Conservation (phyloP, 2,888 invertebrate genomes). For the Chrysotoxum bicinctum region DNA sequence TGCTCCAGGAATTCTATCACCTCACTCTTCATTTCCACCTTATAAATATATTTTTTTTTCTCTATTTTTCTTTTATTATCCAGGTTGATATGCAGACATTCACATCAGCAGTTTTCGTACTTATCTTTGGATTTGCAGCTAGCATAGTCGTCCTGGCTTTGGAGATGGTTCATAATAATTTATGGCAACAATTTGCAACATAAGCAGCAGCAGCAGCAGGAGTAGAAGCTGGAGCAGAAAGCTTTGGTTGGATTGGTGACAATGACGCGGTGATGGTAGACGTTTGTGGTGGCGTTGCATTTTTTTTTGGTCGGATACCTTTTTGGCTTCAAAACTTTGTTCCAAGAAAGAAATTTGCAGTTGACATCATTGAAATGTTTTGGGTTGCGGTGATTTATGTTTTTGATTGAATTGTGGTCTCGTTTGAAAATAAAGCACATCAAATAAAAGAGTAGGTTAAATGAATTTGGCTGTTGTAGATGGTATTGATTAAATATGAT, state of each 20-base stretch:
- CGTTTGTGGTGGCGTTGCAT: conserved; percentile 65
- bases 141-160: conserved; percentile 76
- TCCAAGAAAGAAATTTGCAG: conserved; percentile 34
- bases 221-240: not conserved
- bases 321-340: conserved; percentile 47
- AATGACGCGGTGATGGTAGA: conserved; percentile 38
- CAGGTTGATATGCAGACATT: conserved; percentile 85
- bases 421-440: not conserved
- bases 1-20: conserved; percentile 65
- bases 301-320: conserved; percentile 58
- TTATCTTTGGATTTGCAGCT: conserved; percentile 82
- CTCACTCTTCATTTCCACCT: conserved; percentile 65
- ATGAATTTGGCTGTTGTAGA: too few relatives aligned
- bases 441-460: too few relatives aligned
- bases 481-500: too few relatives aligned
- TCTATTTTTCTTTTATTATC: conserved; percentile 74
- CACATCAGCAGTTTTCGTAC: conserved; percentile 83
- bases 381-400: conserved; percentile 37
- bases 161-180: conserved; percentile 77
- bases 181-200: conserved; percentile 74
- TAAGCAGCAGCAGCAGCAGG: conserved; percentile 49
- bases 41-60: conserved; percentile 35
- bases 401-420: conserved; percentile 34
- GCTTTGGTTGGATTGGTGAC: conserved; percentile 61
- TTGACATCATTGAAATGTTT: conserved; percentile 46